Percentiles rank a stretch among this genome's conserved stretches.
Evolutionary conservation across 2,888 invertebrate species (phyloP).

Genomic region (Scaptomyza cyrtandrae): DNA sequence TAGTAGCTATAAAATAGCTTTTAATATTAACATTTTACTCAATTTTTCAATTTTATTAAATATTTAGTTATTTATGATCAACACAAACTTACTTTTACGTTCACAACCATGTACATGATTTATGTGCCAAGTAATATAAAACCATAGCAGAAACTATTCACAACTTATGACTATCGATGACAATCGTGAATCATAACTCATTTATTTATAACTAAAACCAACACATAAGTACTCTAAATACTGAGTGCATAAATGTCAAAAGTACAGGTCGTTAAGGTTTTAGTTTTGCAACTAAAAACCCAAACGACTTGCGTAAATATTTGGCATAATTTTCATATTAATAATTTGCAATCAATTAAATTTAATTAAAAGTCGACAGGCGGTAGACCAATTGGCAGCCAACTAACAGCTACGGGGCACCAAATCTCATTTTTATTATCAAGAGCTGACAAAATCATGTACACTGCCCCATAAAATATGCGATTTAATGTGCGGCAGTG

Average conservation of each 20-base stretch:
- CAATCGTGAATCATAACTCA: slow-evolving; percentile 39
- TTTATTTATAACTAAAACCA: slow-evolving; percentile 25
- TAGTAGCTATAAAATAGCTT: not conserved
- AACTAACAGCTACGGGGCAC: slow-evolving; percentile 37
- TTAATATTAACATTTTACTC: not conserved
- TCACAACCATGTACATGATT: slow-evolving; percentile 12
- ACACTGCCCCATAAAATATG: slow-evolving; percentile 73
- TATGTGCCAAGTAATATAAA: slow-evolving; percentile 37
- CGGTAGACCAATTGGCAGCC: slow-evolving; percentile 30
- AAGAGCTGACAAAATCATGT: slow-evolving; percentile 77
- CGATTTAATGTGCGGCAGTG: slow-evolving; percentile 65
- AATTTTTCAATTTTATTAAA: not conserved
- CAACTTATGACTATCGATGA: slow-evolving; percentile 40
- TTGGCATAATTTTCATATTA: slow-evolving; percentile 55
- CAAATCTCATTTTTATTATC: slow-evolving; percentile 77
- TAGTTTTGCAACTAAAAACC: not conserved
- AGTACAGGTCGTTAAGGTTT: slow-evolving; percentile 15
- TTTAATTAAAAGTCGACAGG: slow-evolving; percentile 69
- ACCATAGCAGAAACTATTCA: slow-evolving; percentile 31
- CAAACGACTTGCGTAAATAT: slow-evolving; percentile 31
- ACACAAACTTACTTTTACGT: slow-evolving; percentile 10
- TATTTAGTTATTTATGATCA: not conserved
- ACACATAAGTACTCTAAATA: slow-evolving; percentile 17
- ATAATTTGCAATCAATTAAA: slow-evolving; percentile 80
- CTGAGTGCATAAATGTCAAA: slow-evolving; percentile 31